phyloP scores from a whole-genome alignment of 2,797 vertebrate species.

The Tympanoctomys barrerae region DNA sequence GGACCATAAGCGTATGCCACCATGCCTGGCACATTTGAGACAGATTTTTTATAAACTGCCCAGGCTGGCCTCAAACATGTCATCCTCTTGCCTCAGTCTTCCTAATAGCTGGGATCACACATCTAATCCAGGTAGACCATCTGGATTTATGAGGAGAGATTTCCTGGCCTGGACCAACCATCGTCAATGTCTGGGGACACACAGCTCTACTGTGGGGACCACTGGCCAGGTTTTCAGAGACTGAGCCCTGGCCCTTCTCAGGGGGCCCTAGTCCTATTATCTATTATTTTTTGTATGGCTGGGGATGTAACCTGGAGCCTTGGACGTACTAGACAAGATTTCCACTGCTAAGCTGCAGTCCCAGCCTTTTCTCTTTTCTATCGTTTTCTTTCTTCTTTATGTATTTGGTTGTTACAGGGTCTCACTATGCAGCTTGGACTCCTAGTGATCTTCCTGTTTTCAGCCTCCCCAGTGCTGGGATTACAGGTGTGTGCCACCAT shows the following conservation, averaged over 20 bases:
- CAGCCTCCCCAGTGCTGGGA: too few species aligned
- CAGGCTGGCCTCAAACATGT: not conserved
- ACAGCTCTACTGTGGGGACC: not conserved
- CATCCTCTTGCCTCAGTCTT: not conserved
- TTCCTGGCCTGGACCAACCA: not conserved
- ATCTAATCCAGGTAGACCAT: not conserved
- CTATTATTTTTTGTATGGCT: not conserved
- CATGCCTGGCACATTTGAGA: not conserved
- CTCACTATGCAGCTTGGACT: too few species aligned
- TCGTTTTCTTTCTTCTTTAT: too few species aligned
- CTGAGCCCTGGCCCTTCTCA: not conserved
- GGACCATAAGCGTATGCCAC: not conserved
- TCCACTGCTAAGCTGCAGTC: not conserved
- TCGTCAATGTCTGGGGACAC: not conserved
- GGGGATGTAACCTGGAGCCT: not conserved
- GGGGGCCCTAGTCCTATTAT: constrained; percentile 47
- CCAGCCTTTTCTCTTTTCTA: not conserved
- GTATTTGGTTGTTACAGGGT: too few species aligned
- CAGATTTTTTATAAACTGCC: not conserved
- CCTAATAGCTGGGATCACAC: not conserved
- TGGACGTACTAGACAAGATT: too few species aligned
- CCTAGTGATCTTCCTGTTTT: too few species aligned
- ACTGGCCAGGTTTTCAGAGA: not conserved
- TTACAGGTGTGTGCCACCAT: too few species aligned
- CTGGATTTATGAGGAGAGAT: not conserved